These are phyloP conservation scores for Hoplias malabaricus DNA, from an alignment of 2,113 vertebrate species.

Conservation along the genomic window DNA sequence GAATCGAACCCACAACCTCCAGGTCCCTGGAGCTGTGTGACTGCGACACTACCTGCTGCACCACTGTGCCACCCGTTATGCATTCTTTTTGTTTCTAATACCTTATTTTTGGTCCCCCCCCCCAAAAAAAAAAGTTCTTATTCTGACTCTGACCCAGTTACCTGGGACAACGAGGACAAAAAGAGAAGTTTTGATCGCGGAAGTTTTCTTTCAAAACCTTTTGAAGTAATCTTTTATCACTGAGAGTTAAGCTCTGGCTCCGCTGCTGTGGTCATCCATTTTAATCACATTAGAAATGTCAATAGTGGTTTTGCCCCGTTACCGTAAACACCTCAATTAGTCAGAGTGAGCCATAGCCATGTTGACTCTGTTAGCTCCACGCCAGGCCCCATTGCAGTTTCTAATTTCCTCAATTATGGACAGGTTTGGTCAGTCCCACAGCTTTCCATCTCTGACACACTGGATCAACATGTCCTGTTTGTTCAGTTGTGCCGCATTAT, in stretches of 20 bases:
- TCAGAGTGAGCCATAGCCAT: slow-evolving; percentile 39
- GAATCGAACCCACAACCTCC: no score
- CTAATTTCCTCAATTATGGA: slow-evolving; percentile 67
- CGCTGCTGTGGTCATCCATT: slow-evolving; percentile 55
- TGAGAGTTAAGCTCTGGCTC: slow-evolving; percentile 24
- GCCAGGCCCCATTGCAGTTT: slow-evolving; percentile 54
- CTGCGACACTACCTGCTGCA: no score
- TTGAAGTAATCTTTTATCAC: slow-evolving; percentile 22
- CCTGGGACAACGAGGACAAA: slow-evolving; percentile 15
- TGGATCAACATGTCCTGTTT: slow-evolving; percentile 73
- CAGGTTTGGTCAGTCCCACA: slow-evolving; percentile 17
- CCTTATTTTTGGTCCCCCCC: no score
- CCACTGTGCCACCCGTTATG: no score
- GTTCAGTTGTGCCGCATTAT: slow-evolving; percentile 87
- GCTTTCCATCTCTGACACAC: slow-evolving; percentile 38
- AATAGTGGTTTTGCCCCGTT: slow-evolving; percentile 63
- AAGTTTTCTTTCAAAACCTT: not conserved
- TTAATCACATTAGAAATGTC: slow-evolving; percentile 70
- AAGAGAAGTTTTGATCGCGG: not conserved
- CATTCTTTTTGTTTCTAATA: no score
- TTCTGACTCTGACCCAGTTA: no score
- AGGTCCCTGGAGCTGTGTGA: no score
- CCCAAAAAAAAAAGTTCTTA: no score
- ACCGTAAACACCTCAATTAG: slow-evolving; percentile 65
- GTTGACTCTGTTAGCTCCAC: slow-evolving; percentile 64